Evolutionary conservation across 2,888 invertebrate genomes (phyloP), one percentile per base, ranked within the genome.

Genomic region (Arge pagana): DNA sequence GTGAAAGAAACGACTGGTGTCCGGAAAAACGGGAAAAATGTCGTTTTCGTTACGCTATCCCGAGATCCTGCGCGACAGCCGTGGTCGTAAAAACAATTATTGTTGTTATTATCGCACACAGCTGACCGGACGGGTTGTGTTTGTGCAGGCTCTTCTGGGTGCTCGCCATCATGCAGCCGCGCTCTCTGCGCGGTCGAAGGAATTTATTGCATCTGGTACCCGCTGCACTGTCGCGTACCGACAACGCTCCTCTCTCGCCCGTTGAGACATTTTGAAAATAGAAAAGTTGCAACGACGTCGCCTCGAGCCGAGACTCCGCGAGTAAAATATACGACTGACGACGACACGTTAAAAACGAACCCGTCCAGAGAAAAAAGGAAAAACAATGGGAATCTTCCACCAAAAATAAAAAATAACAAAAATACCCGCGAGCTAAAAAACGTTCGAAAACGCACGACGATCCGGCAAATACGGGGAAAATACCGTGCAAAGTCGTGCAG

Each of bases 161-260:
- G 18, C 28, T 51, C 48, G 48, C 28, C 48, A 48, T 48, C 48
- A 37, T 30, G 23, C 7, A 10, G 28, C 28, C 24, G 43, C 18
- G 43, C 23, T 45, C 39, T 13, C n/a, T n/a, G n/a, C 37, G 18
- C 42, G 45, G 33, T 33, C 52, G 24, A 36, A 45, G 52, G 52
- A 52, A 52, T 52, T 52, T 52, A 52, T 52, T 52, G 52, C 52
- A 33, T 21, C 48, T 48, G 24, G 28, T n/a, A 35, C 51, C 42
- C 24, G n/a, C 21, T 48, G n/a, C n/a, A n/a, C n/a, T 48, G 52
- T 52, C 36, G 37, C 31, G 48, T 19, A 31, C 13, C 45, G 33
- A 21, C 4, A 21, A 23, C 23, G 23, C 21, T 45, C 21, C 16
- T 30, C 8, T 33, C 18, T 10, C 8, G 33, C 39, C 36, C 6